Conservation (phyloP, 1,140 invertebrate species). For the Spodoptera frugiperda region DNA sequence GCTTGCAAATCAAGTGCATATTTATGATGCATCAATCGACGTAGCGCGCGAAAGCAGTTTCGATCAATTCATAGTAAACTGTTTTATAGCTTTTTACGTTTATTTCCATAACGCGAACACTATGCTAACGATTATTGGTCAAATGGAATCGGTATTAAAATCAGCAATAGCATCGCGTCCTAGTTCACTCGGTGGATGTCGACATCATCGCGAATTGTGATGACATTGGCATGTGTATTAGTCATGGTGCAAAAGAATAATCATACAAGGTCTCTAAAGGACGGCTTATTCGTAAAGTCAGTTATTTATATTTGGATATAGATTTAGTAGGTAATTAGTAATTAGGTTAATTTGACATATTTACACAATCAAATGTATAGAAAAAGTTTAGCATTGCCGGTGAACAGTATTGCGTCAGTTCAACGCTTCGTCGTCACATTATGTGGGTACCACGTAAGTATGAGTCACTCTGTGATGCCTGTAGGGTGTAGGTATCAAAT, state of each 20-base stretch:
- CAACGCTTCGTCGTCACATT: too few relatives aligned
- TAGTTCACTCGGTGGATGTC: background rate
- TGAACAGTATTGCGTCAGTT: too few relatives aligned
- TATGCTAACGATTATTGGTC: background rate
- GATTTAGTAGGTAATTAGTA: too few relatives aligned
- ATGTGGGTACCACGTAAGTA: background rate
- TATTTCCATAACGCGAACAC: conserved; percentile 9
- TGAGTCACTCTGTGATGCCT: background rate
- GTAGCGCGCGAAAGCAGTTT: background rate
- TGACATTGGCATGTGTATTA: too few relatives aligned
- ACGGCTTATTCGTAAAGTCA: too few relatives aligned
- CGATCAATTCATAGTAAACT: conserved; percentile 7
- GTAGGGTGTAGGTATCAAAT: background rate
- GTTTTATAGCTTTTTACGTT: conserved; percentile 12
- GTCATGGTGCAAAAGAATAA: too few relatives aligned
- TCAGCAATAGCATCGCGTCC: background rate
- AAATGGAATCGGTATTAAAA: background rate
- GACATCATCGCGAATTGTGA: too few relatives aligned
- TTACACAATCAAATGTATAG: too few relatives aligned
- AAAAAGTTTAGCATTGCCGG: too few relatives aligned
- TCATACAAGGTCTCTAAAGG: too few relatives aligned
- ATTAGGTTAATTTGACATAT: too few relatives aligned
- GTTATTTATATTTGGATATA: too few relatives aligned
- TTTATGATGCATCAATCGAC: conserved; percentile 34
- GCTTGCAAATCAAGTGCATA: background rate